These are phyloP conservation scores for Manis javanica DNA, from an alignment of 2,797 vertebrate genomes.

Conservation along the genomic window DNA sequence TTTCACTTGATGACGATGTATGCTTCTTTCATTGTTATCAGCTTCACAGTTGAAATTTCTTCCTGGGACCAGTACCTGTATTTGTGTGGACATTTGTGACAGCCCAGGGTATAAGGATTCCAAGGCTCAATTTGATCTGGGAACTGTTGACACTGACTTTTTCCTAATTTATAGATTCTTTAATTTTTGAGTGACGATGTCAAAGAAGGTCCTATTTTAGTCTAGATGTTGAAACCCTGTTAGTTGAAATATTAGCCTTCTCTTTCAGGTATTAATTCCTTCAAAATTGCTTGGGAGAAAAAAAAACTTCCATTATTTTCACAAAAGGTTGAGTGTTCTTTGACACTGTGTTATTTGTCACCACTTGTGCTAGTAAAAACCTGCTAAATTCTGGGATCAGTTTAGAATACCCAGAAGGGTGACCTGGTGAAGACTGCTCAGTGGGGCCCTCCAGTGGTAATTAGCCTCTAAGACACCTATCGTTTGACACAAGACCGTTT, in stretches of 20 bases:
- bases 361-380: background rate
- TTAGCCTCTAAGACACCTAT: background rate
- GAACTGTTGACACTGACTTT: background rate
- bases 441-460: background rate
- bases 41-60: background rate
- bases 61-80: background rate
- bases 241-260: background rate
- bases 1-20: background rate
- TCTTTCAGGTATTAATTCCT: background rate
- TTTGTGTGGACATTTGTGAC: background rate
- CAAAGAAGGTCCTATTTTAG: background rate
- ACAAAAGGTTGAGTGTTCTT: background rate
- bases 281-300: background rate
- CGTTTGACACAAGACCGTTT: background rate
- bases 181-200: background rate
- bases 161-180: background rate
- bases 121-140: background rate
- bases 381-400: background rate
- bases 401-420: background rate
- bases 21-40: background rate
- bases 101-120: background rate
- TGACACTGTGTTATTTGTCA: background rate
- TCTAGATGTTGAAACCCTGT: background rate
- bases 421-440: accelerated
- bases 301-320: background rate